Conservation (phyloP, 2,888 invertebrate genomes). For the Brachypterus glaber region DNA sequence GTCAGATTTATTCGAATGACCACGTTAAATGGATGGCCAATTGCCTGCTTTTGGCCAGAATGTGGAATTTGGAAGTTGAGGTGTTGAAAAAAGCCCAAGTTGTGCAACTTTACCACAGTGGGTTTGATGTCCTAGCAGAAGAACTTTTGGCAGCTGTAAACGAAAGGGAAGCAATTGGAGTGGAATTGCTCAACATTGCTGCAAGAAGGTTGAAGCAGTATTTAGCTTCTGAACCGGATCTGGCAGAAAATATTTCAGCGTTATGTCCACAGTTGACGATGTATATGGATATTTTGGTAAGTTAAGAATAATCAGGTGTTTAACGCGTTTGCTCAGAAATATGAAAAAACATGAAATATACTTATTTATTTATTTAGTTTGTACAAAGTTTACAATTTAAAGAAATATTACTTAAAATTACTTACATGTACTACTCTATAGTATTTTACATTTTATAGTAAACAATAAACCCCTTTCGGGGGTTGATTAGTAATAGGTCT, state of each 20-base stretch:
- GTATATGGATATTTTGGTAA: constrained; percentile 63
- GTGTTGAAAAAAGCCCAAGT: constrained; percentile 66
- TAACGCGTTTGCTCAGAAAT: neutral
- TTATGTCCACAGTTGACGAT: constrained; percentile 67
- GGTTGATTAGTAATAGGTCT: too few species aligned
- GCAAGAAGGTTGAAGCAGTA: constrained; percentile 67
- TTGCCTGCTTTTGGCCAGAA: constrained; percentile 58
- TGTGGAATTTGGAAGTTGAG: constrained; percentile 46
- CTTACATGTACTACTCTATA: too few species aligned
- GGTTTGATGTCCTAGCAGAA: constrained; percentile 52
- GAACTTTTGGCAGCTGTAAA: constrained; percentile 56
- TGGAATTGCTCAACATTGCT: constrained; percentile 67
- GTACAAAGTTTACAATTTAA: too few species aligned
- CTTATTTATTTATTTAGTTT: too few species aligned
- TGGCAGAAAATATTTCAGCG: constrained; percentile 60
- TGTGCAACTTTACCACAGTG: constrained; percentile 52
- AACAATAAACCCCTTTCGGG: too few species aligned
- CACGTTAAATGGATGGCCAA: constrained; percentile 63
- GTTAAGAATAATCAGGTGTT: constrained; percentile 13
- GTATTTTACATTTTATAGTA: neutral
- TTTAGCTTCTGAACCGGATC: constrained; percentile 49
- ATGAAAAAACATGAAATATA: too few species aligned
- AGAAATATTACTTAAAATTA: too few species aligned
- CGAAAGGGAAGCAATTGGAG: constrained; percentile 61
- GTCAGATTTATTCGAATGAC: constrained; percentile 43